A percentile compares a stretch with the other conserved stretches of the same genome.
Evolutionary conservation across 37 sponge, comb jelly and placozoan species (phyloP).

Genomic region (Tethya wilhelma): DNA sequence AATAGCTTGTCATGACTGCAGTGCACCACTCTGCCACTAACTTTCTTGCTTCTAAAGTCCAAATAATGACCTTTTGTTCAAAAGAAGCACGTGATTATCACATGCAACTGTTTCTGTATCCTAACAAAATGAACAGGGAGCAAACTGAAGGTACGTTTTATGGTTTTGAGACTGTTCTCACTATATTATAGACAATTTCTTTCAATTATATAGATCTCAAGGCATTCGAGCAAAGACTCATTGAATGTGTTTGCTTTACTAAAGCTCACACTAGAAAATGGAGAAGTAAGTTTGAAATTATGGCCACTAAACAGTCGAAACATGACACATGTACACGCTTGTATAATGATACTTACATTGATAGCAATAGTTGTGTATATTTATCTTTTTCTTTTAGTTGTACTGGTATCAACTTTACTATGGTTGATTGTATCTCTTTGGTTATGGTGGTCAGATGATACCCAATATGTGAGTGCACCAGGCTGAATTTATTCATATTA

Average conservation of each 20-base stretch:
- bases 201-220: slow-evolving; percentile 58
- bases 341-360: not conserved
- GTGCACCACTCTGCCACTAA: too few species aligned
- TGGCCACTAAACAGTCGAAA: too few species aligned
- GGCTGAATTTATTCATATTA: not conserved
- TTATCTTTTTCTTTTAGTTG: slow-evolving; percentile 20
- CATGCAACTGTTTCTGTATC: not conserved
- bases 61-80: too few species aligned
- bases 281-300: slow-evolving; percentile 48
- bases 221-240: slow-evolving; percentile 83
- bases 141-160: slow-evolving; percentile 72
- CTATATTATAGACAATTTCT: not conserved
- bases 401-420: slow-evolving; percentile 30
- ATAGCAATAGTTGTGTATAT: not conserved
- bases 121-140: slow-evolving; percentile 60
- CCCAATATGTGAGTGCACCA: slow-evolving; percentile 69
- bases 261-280: slow-evolving; percentile 58
- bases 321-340: too few species aligned
- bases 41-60: too few species aligned
- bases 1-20: slow-evolving; percentile 68
- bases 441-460: slow-evolving; percentile 61
- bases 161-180: not conserved
- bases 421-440: slow-evolving; percentile 50
- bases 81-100: too few species aligned
- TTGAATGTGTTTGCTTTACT: slow-evolving; percentile 66